A percentile compares a stretch with the other conserved stretches of the same genome.
Evolutionary conservation across 2,113 vertebrate species (phyloP).

Genomic region (Paradisaea rubra): DNA sequence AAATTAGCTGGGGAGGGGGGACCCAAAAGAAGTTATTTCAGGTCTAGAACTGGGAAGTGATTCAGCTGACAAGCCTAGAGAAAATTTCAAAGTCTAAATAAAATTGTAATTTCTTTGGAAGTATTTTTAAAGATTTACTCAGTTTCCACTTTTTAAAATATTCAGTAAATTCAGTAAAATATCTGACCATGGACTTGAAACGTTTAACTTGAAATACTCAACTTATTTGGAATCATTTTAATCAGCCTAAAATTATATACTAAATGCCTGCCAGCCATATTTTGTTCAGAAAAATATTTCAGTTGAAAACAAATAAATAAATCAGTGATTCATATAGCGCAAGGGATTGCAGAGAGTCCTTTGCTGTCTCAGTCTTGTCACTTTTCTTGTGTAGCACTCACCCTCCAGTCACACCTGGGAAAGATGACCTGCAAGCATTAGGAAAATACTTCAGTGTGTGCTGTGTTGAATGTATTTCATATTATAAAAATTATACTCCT

Average conservation of each 20-base stretch:
- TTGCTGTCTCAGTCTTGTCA: not conserved
- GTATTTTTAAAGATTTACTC: not conserved
- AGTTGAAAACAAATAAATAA: not conserved
- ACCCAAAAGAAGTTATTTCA: not conserved
- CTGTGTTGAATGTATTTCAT: not conserved
- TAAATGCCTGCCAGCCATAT: not conserved
- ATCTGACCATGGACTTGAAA: not conserved
- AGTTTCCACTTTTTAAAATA: not conserved
- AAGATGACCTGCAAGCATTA: not conserved
- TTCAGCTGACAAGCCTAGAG: not conserved
- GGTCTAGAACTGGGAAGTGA: not conserved
- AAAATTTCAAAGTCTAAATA: not conserved
- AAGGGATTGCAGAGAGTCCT: not conserved
- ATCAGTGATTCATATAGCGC: not conserved
- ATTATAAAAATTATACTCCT: not conserved
- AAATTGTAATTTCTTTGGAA: not conserved
- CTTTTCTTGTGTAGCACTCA: not conserved
- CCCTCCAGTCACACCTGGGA: not conserved
- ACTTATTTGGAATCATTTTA: not conserved
- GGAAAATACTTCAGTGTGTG: not conserved
- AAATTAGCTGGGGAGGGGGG: not conserved
- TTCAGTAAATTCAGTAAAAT: not conserved
- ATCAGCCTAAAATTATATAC: not conserved
- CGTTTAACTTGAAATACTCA: not conserved
- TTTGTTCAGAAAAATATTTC: not conserved